Evolutionary conservation across 2,113 vertebrate genomes (phyloP), one percentile per base, ranked within the genome.

Genomic region (Tyto alba): DNA sequence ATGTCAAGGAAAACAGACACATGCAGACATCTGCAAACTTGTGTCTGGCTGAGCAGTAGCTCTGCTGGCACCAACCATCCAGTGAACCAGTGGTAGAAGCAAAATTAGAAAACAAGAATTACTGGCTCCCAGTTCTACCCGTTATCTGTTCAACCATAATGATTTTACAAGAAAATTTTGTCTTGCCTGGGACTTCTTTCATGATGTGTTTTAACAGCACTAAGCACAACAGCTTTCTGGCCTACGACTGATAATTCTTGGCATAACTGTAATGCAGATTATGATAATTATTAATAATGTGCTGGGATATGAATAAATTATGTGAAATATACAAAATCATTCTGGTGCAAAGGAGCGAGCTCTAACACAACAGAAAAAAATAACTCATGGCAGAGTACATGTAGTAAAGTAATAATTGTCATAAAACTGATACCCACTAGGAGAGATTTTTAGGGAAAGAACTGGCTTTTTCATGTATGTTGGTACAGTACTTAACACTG

Each of bases 251-350:
- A 88, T 92, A 95, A 95, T 80, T 85, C 67, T 83, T 85, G 71
- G 88, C 78, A 79, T 59, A 59, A 9, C 50, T 62, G 6, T 56
- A 76, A 69, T 67, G 67, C 48, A 92, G 82, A 93, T 95, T 95
- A 97, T 82, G 77, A 41, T 88, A 96, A 94, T 87, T 91, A 93
- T 64, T 92, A 93, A 82, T 89, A 89, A 91, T 38, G 45, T 66
- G 53, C 74, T 79, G 26, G 30, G 6, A 25, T 79, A 78, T 68
- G 78, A 91, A 94, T 88, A 95, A 94, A 89, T 89, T 88, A 76
- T 11, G 7, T 53, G 45, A 59, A 88, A 79, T 64, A 82, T 8
- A 62, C 30, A 9, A n/a, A 68, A 66, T 69, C 56, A 76, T 53
- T 76, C 71, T 66, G 62, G 38, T 76, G 68, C 48, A 53, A 48